Conservation (phyloP, 2,797 vertebrate genomes). For the Clarias fuscus region DNA sequence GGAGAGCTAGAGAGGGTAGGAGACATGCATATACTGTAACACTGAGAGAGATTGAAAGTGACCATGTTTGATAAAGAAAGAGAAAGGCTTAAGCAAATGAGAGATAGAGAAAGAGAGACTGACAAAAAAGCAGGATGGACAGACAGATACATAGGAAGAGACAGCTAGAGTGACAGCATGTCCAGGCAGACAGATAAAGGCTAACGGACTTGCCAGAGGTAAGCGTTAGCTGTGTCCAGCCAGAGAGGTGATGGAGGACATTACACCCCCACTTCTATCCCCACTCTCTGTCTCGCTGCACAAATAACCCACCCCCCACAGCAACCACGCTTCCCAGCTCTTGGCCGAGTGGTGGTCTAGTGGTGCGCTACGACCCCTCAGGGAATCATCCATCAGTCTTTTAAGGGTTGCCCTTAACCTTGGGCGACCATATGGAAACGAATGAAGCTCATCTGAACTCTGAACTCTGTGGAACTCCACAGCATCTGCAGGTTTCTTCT, state of each 20-base stretch:
- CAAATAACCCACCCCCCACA: slow-evolving; percentile 8
- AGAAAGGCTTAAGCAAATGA: neutral
- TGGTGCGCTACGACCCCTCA: neutral
- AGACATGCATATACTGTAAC: neutral
- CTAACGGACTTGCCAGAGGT: slow-evolving; percentile 61
- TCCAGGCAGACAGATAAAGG: slow-evolving; percentile 67
- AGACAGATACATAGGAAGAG: slow-evolving; percentile 10
- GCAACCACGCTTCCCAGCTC: slow-evolving; percentile 22
- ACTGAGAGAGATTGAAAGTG: neutral
- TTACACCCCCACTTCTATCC: slow-evolving; percentile 69
- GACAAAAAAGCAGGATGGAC: slow-evolving; percentile 2
- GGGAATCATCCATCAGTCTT: slow-evolving; percentile 74
- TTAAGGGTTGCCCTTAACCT: slow-evolving; percentile 79
- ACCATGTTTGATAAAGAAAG: neutral
- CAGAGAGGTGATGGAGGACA: slow-evolving; percentile 73
- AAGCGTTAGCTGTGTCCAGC: slow-evolving; percentile 75
- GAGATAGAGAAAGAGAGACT: neutral
- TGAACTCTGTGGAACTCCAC: slow-evolving; percentile 55
- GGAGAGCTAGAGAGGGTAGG: neutral
- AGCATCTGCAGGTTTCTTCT: slow-evolving; percentile 45
- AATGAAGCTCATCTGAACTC: slow-evolving; percentile 71
- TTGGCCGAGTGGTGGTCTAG: slow-evolving; percentile 63
- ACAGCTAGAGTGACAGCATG: slow-evolving; percentile 34
- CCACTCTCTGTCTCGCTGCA: neutral
- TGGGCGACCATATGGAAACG: slow-evolving; percentile 75